These are phyloP conservation scores for Megalurothrips usitatus DNA, from an alignment of 2,888 invertebrate species.

Conservation along the genomic window DNA sequence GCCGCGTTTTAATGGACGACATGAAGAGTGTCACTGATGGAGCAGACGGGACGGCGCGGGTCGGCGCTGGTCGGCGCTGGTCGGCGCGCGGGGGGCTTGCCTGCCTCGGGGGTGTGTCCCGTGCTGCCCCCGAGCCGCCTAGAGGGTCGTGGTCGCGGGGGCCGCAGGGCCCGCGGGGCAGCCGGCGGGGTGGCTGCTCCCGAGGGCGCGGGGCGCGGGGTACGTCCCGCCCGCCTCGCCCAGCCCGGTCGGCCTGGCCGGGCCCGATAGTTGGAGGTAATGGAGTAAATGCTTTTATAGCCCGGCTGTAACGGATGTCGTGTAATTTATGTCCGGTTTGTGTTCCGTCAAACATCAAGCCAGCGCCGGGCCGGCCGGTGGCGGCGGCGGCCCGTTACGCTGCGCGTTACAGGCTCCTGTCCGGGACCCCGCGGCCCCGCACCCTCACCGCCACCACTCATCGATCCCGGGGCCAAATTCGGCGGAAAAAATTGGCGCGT, in stretches of 20 bases:
- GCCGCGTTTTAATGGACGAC: background rate
- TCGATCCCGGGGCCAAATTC: background rate
- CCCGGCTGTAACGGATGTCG: slow-evolving; percentile 4
- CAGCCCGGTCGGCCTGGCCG: background rate
- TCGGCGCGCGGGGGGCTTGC: too few species aligned
- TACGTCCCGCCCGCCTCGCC: too few species aligned
- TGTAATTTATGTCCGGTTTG: slow-evolving; percentile 19
- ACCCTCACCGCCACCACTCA: background rate
- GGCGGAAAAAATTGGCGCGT: slow-evolving; percentile 19
- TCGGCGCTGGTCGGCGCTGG: background rate
- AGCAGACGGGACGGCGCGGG: background rate
- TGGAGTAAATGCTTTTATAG: slow-evolving; percentile 5
- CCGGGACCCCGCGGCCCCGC: too few species aligned
- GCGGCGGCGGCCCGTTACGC: background rate
- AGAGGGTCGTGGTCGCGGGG: too few species aligned
- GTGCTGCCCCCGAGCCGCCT: too few species aligned
- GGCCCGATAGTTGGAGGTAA: slow-evolving; percentile 7
- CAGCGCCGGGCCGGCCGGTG: background rate
- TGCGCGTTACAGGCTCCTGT: background rate
- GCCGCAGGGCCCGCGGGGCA: too few species aligned
- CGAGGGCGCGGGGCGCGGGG: too few species aligned
- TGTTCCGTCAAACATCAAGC: slow-evolving; percentile 11
- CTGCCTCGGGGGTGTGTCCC: too few species aligned
- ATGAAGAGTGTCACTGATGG: background rate
- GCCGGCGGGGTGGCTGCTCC: too few species aligned